A percentile compares a stretch with the other conserved stretches of the same genome.
Evolutionary conservation across 2,113 vertebrate species (phyloP).

Genomic region (Morone saxatilis): DNA sequence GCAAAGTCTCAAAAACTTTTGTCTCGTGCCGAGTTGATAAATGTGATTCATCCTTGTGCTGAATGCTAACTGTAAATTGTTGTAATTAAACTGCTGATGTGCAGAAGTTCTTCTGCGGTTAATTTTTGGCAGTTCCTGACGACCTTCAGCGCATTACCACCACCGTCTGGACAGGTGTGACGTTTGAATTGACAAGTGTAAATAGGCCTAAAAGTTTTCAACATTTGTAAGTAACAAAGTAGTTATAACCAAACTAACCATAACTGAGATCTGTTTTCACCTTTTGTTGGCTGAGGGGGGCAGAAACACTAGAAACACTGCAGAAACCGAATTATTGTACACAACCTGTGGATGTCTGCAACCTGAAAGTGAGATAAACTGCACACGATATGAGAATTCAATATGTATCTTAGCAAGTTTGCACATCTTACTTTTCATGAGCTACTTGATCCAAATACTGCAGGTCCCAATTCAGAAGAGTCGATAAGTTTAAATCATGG

Average conservation of each 20-base stretch:
- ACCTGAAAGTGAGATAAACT: background rate
- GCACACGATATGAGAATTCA: background rate
- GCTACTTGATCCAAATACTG: background rate
- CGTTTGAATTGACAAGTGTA: background rate
- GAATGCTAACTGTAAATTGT: background rate
- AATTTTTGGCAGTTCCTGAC: no score
- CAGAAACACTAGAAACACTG: background rate
- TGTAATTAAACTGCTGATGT: background rate
- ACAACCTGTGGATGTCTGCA: background rate
- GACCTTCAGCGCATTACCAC: background rate
- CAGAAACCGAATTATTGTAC: background rate
- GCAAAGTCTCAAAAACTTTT: background rate
- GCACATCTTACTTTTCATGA: background rate
- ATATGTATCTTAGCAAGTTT: background rate
- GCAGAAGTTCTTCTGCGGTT: no score
- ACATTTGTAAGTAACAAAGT: no score
- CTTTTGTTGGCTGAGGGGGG: background rate
- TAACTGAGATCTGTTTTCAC: background rate
- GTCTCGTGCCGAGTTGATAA: background rate
- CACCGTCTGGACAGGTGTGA: background rate
- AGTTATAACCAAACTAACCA: no score
- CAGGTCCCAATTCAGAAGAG: background rate
- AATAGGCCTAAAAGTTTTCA: background rate
- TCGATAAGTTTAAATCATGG: background rate
- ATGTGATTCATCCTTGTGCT: background rate